phyloP scores from a whole-genome alignment of 2,888 invertebrate genomes.

The Heliconius ethilla region DNA sequence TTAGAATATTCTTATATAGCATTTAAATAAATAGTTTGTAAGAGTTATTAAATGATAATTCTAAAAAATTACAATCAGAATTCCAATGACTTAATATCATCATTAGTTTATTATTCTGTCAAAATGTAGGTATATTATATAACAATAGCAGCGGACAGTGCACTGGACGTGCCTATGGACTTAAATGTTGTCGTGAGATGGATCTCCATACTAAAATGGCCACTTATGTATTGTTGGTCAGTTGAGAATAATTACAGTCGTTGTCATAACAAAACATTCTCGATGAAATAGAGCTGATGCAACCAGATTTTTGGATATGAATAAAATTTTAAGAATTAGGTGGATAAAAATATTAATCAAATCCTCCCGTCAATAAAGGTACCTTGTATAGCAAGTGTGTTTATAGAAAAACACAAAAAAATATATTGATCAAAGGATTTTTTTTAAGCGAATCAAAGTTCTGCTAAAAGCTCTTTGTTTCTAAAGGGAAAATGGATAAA shows the following conservation, averaged over 20 bases:
- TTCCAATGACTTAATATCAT: not conserved
- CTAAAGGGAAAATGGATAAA: too few species aligned
- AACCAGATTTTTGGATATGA: too few species aligned
- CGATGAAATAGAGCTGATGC: not conserved
- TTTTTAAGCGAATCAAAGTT: too few species aligned
- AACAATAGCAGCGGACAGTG: not conserved
- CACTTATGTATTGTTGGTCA: slow-evolving; percentile 2
- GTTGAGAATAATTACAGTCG: not conserved
- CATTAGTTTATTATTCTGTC: not conserved
- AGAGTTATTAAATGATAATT: too few species aligned
- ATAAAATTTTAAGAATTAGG: too few species aligned
- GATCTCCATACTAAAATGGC: not conserved
- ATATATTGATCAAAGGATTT: too few species aligned
- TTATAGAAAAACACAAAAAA: too few species aligned
- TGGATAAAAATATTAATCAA: too few species aligned
- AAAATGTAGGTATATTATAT: not conserved
- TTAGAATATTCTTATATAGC: not conserved
- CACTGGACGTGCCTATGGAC: not conserved
- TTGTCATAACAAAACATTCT: not conserved
- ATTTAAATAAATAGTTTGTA: not conserved
- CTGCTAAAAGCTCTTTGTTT: too few species aligned
- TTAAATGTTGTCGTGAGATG: not conserved
- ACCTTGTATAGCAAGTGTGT: too few species aligned
- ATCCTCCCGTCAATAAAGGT: too few species aligned
- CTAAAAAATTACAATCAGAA: not conserved